A percentile compares a stretch with the other conserved stretches of the same genome.
Evolutionary conservation across 2,888 invertebrate genomes (phyloP).

Genomic region (Alloscopus bannaensis): DNA sequence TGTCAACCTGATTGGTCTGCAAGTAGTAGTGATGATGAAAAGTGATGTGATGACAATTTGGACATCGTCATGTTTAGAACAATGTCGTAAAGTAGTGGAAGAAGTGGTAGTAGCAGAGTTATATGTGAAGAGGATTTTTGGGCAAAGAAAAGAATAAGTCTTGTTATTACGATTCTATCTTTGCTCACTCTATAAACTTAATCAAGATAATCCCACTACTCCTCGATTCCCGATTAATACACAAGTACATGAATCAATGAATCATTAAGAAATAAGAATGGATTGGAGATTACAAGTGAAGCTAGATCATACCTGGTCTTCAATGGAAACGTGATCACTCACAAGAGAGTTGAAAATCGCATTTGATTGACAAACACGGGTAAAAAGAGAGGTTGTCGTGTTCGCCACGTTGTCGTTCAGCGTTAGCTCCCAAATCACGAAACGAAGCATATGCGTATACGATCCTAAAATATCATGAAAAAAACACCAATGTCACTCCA

Average conservation of each 20-base stretch:
- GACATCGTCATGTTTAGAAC: not conserved
- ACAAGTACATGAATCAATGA: too few relatives aligned
- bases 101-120: conserved; percentile 12
- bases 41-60: conserved; percentile 3
- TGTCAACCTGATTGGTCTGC: conserved; percentile 63
- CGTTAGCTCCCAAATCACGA: conserved; percentile 96
- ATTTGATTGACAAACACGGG: conserved; percentile 84
- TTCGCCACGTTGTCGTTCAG: conserved; percentile 94
- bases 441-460: conserved; percentile 90
- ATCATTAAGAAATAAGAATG: too few relatives aligned
- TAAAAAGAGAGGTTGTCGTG: conserved; percentile 89
- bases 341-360: conserved; percentile 90
- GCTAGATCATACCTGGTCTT: conserved; percentile 95
- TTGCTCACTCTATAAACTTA: too few relatives aligned
- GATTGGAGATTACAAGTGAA: too few relatives aligned
- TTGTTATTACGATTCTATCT: too few relatives aligned
- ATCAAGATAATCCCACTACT: too few relatives aligned
- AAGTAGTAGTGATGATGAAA: not conserved
- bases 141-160: not conserved
- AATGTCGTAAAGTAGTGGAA: not conserved
- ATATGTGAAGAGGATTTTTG: conserved; percentile 2
- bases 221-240: too few relatives aligned
- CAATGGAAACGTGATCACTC: conserved; percentile 96
- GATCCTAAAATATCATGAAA: conserved; percentile 77
- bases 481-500: not conserved